Evolutionary conservation across 1,140 invertebrate species (phyloP), one percentile per base, ranked within the genome.

Genomic region (Lordiphosa mommai): DNA sequence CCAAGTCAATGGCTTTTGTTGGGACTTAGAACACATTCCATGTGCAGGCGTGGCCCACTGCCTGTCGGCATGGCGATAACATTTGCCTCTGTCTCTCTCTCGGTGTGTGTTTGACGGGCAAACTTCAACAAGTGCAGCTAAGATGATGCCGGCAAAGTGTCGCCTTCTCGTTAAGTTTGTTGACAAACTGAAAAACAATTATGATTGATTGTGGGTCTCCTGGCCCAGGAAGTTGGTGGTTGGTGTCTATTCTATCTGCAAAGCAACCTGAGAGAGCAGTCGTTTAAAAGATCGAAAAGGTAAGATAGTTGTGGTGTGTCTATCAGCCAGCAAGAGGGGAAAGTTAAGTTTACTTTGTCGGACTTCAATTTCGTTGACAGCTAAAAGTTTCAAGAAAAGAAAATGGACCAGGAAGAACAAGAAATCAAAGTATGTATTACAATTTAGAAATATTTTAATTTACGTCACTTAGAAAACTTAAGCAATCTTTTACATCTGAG

Each of bases 131-230:
- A 73, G 69, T 80, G 66, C 20, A 23, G 4, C 20, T 23, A 23
- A 23, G 20, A 23, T 23, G 20, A 23, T 23, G 20, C 20, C 20
- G 20, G 20, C 20, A 23, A 64, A 69, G 32, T 56, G 36, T 43
- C 34, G 47, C 56, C 17, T 37, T 13, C 20, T 37, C 46, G 32
- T 33, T 52, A 51, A 61, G 33, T 71, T 65, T 72, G 66, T 80
- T 80, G 76, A 80, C 76, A 80, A 80, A 80, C 76, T 80, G 77
- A 68, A 61, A 82, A 80, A 80, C 71, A 80, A 80, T 80, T 80
- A 76, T 80, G 76, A 80, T 80, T 80, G 76, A 80, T 80, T 80
- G 71, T 68, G 58, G 53, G 68, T 63, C 60, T 55, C 56, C 36
- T 50, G 66, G 14, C 17, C 29, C 12, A 46, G 34, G 53, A 67